Base-by-base conservation (phyloP, 2,888 invertebrate species). In the Polydrusus pterygomalis region DNA sequence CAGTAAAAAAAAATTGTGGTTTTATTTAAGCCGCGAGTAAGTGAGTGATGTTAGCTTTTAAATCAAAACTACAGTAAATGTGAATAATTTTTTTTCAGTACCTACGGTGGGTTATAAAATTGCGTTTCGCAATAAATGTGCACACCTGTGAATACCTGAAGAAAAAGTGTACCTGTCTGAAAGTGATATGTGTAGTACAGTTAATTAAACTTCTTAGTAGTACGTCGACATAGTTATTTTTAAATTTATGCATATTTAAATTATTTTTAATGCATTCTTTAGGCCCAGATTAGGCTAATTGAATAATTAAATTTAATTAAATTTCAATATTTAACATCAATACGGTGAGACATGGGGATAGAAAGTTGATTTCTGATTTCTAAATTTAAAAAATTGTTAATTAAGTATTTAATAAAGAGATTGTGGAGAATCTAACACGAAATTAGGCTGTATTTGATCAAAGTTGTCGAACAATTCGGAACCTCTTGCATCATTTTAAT, bases 121-220 rank as follows among this genome's bases (percentile, higher is more conserved):
- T 43, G 34, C 56, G 30, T 56, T 25, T 15, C 15, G 58, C 38
- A 60, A 60, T 60, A 18, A n/a, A 15, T 6, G 30, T 54, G 30
- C 17, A 60, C 58, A 60, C 58, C 58, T 60, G 58, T 60, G 38
- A 60, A 38, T 18, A 40, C 11, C 9, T 15, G 18, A 60, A 38
- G 17, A 60, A 60, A 60, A 40, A 40, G 10, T 38, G 38, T 38
- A 38, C 11, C 58, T 60, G 58, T 60, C 58, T 18, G 38, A 38
- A 54, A 34, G 6, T 68, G 68, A 68, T 54, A 56, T 20, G n/a
- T 68, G 40, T 56, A 40, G 40, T 56, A 40, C 38, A 40, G 40
- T 68, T 68, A 68, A 68, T 68, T 68, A 68, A 56, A 67, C n/a
- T 11, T 54, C 54, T n/a, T 68, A 38, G 8, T 60, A 60, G 18